Conservation (phyloP, 1,140 invertebrate species). For the Delia radicum region DNA sequence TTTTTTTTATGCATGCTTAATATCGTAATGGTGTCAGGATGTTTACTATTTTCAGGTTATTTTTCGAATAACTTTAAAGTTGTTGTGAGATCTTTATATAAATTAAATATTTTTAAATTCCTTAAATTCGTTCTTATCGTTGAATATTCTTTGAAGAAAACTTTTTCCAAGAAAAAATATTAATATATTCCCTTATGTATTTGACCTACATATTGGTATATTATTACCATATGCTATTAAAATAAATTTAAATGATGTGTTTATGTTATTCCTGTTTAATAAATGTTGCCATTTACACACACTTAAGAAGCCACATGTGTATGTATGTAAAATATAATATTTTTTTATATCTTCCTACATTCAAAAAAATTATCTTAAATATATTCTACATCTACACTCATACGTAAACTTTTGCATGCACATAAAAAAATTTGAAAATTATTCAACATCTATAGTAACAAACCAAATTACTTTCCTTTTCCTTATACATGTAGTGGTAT, state of each 20-base stretch:
- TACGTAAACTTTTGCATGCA: not conserved
- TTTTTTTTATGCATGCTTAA: no score
- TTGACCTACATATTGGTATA: not conserved
- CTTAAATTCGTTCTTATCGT: not conserved
- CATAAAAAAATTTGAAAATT: not conserved
- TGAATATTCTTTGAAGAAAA: not conserved
- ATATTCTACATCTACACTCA: not conserved
- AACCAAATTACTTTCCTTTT: conserved; percentile 1
- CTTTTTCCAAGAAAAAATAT: not conserved
- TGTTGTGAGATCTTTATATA: no score
- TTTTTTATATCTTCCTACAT: not conserved
- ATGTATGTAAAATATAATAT: not conserved
- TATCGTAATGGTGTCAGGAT: no score
- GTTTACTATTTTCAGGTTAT: no score
- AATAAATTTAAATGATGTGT: conserved; percentile 19
- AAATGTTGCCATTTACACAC: conserved; percentile 17
- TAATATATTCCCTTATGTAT: not conserved
- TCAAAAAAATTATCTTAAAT: not conserved
- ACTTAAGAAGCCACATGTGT: not conserved
- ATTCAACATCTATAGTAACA: not conserved
- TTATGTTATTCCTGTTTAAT: conserved; percentile 18
- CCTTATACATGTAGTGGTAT: no score
- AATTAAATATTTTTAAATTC: no score
- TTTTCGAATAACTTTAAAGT: no score
- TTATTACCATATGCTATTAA: not conserved